Conservation (phyloP, 2,888 invertebrate genomes). For the Aphelenchoides bicaudatus region DNA sequence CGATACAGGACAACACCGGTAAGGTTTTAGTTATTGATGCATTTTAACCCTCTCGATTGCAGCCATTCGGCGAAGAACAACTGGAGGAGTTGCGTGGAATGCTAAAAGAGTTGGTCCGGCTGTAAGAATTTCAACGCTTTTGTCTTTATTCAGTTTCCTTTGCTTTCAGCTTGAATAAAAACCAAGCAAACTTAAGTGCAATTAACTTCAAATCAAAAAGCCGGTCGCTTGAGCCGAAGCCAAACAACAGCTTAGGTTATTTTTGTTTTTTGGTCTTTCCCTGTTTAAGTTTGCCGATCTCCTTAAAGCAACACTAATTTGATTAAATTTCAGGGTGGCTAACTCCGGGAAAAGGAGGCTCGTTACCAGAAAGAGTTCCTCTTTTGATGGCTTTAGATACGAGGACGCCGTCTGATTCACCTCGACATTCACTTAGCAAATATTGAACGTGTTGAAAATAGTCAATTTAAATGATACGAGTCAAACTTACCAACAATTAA, state of each 20-base stretch:
- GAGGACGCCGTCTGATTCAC: slow-evolving; percentile 1
- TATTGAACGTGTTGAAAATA: background rate
- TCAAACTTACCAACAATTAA: too few relatives aligned
- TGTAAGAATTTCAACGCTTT: slow-evolving; percentile 20
- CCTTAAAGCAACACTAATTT: too few relatives aligned
- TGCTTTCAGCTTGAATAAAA: slow-evolving; percentile 22
- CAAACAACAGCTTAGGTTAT: slow-evolving; percentile 14
- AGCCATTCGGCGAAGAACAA: slow-evolving; percentile 32
- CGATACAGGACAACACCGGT: slow-evolving; percentile 33
- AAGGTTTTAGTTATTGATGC: background rate
- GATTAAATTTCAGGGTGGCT: too few relatives aligned
- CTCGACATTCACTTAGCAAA: slow-evolving; percentile 13
- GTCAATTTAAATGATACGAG: too few relatives aligned
- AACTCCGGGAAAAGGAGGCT: too few relatives aligned
- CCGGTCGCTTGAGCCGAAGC: slow-evolving; percentile 14
- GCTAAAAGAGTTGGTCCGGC: slow-evolving; percentile 32
- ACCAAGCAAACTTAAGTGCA: slow-evolving; percentile 15
- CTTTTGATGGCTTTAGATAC: background rate
- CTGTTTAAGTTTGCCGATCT: too few relatives aligned
- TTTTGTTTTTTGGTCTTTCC: background rate
- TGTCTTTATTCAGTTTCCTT: background rate
- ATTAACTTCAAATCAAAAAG: slow-evolving; percentile 19
- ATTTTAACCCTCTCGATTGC: slow-evolving; percentile 17
- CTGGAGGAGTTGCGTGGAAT: slow-evolving; percentile 34
- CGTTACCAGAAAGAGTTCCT: slow-evolving; percentile 12